Conservation (phyloP, 2,888 invertebrate genomes). For the Parnassius glacialis region DNA sequence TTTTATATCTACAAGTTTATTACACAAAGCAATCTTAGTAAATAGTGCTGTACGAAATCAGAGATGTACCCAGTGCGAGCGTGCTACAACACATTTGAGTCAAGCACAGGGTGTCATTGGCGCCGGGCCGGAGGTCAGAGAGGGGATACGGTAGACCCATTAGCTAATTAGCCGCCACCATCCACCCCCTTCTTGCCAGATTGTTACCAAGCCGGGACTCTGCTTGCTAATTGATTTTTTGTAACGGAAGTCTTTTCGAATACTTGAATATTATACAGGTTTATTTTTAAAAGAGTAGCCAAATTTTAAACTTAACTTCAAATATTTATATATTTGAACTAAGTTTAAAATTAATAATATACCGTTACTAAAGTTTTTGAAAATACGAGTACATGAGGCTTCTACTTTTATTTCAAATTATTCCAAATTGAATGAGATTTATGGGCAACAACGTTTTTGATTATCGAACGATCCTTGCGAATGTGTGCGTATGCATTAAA, state of each 20-base stretch:
- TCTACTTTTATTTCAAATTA: too few species aligned
- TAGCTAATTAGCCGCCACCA: constrained; percentile 68
- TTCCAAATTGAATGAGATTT: too few species aligned
- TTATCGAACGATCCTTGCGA: too few species aligned
- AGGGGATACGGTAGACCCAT: constrained; percentile 51
- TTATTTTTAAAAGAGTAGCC: too few species aligned
- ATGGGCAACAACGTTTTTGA: too few species aligned
- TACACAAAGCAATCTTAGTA: background rate
- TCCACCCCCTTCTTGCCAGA: constrained; percentile 73
- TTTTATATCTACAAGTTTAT: too few species aligned
- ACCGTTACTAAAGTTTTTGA: too few species aligned
- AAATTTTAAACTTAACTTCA: too few species aligned
- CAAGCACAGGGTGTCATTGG: constrained; percentile 33
- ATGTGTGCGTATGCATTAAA: too few species aligned
- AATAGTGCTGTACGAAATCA: constrained; percentile 12
- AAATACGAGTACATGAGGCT: too few species aligned
- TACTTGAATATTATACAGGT: background rate
- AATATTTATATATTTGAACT: too few species aligned
- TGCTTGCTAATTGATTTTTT: constrained; percentile 64
- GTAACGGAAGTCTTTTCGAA: constrained; percentile 35
- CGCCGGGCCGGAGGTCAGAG: constrained; percentile 39
- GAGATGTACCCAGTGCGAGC: constrained; percentile 41
- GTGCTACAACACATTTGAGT: constrained; percentile 73
- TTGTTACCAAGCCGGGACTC: constrained; percentile 63
- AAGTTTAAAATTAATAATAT: too few species aligned